Evolutionary conservation across 2,888 invertebrate species (phyloP).

Genomic region (Gasteruption jaculator): DNA sequence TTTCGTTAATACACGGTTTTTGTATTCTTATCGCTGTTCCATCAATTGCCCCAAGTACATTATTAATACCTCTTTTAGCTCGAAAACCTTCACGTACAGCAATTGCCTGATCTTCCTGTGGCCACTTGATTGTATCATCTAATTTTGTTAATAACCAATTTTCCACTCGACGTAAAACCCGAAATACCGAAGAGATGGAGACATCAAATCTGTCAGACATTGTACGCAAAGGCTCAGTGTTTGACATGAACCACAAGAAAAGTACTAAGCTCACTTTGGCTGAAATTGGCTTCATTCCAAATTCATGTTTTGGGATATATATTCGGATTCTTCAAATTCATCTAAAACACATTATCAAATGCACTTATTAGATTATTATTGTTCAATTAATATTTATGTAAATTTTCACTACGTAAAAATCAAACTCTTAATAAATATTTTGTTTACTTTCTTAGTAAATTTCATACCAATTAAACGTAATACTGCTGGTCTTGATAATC

Average conservation of each 20-base stretch:
- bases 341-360: too few species aligned
- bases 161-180: conserved; percentile 13
- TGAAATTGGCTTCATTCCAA: conserved; percentile 12
- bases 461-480: too few species aligned
- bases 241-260: conserved; percentile 17
- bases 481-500: too few species aligned
- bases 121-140: conserved; percentile 16
- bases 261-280: conserved; percentile 15
- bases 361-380: too few species aligned
- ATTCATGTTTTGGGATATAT: conserved; percentile 10
- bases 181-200: conserved; percentile 17
- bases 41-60: conserved; percentile 12
- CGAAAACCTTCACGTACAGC: conserved; percentile 13
- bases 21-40: conserved; percentile 12
- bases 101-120: conserved; percentile 3
- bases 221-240: conserved; percentile 15
- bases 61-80: conserved; percentile 11
- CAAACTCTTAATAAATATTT: too few species aligned
- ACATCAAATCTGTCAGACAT: conserved; percentile 15
- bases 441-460: too few species aligned
- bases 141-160: conserved; percentile 16
- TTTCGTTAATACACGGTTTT: conserved; percentile 8
- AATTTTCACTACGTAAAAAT: too few species aligned
- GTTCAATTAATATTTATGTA: too few species aligned
- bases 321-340: conserved; percentile 10